Base-by-base conservation (phyloP, 35 echinoderm and acorn worm species). In the Anneissia japonica region DNA sequence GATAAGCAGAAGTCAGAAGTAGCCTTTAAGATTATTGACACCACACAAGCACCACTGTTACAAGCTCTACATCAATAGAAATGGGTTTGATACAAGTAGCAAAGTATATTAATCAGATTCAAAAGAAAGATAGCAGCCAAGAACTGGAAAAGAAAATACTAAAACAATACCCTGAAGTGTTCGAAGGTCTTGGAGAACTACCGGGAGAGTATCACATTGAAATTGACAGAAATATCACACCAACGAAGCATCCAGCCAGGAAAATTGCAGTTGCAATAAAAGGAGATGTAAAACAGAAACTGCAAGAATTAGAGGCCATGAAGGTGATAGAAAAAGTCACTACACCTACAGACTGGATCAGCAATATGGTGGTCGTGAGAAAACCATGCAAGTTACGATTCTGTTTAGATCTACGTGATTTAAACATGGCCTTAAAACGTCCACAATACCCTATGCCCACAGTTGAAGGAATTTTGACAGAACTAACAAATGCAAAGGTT, bases 181-280 rank as follows among this genome's bases (percentile, higher is more conserved):
- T 85, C 36, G 75, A 29, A 34, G 84, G 46, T 74, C 84, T 85
- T 32, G 56, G 84, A 31, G 37, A 46, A 46, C 55, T 85, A 28
- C 84, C 84, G 19, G 84, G 84, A 34, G 84, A 85, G 0, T 85
- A 85, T 35, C 84, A 85, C 72, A 85, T 85, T 39, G 84, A 75
- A 85, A 73, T 36, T 17, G 75, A 85, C 35, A 72, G 75, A 35
- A 34, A 85, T 77, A 32, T 32, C 14, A 85, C 46, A 75, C 84
- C 84, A 46, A 75, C 46, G 4, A 84, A 64, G 38, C 84, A 86
- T 37, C 38, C 38, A 34, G 84, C 31, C 30, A 86, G 55, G 72
- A 86, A 38, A 76, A 72, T 86, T 34, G 55, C 84, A 13, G 38
- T 86, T 35, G 73, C 55, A 23, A 38, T 86, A n/a, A 74, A 76